Conservation (phyloP, 2,113 vertebrate genomes). For the Copsychus sechellarum region DNA sequence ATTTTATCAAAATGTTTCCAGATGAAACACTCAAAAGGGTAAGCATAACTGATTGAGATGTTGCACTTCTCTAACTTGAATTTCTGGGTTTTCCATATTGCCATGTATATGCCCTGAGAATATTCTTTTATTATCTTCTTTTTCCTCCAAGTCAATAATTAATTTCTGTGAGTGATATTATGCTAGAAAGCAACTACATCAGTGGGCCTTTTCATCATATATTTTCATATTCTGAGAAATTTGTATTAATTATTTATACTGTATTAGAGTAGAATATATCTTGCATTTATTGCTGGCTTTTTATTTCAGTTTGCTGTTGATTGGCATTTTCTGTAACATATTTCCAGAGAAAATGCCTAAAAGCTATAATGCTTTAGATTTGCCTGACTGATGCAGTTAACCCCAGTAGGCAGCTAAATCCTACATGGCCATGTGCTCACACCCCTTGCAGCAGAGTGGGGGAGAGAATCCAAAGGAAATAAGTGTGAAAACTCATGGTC, state of each 20-base stretch:
- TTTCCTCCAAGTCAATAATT: not conserved
- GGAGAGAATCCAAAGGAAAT: not conserved
- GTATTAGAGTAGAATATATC: not conserved
- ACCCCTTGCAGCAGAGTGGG: not conserved
- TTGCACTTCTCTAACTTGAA: not conserved
- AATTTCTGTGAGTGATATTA: not conserved
- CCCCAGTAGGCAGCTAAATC: not conserved
- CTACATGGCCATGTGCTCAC: accelerated
- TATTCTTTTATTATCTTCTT: not conserved
- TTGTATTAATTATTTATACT: not conserved
- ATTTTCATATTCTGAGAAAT: not conserved
- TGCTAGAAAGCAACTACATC: not conserved
- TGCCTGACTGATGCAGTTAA: not conserved
- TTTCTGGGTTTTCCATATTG: not conserved
- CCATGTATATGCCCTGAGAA: not conserved
- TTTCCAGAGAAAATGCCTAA: not conserved
- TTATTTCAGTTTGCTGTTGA: not conserved
- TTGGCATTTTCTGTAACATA: not conserved
- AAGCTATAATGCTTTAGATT: not conserved
- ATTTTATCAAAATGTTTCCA: not conserved
- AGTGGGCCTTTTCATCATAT: not conserved
- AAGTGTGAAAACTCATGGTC: not conserved
- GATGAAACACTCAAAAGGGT: not conserved
- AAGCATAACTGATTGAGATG: not conserved
- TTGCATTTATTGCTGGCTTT: not conserved